Base-by-base conservation (phyloP, 2,888 invertebrate genomes). In the Mesodorylaimus sp. region DNA sequence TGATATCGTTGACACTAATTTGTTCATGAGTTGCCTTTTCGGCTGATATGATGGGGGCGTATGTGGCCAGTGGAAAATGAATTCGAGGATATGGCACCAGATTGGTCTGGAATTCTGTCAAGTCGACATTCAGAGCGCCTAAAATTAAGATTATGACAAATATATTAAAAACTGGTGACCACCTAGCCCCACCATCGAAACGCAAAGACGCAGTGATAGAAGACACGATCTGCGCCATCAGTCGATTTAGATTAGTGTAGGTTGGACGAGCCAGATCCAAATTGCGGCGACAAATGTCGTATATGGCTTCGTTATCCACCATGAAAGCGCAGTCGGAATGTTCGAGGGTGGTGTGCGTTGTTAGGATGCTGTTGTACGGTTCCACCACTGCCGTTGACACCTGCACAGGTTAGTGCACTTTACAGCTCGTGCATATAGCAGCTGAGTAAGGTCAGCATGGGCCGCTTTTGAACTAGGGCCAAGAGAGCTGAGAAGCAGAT, bases 241-340 rank as follows among this genome's bases (percentile, higher is more conserved):
- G 75, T 63, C 89, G 76, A 73, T 91, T 91, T 66, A 91, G 72
- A 66, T 83, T 83, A 44, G 78, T 85, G 67, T 83, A 83, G 62
- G 82, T 78, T 0, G 84, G 84, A 39, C 83, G 73, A 61, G 80
- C 85, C 53, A 88, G 83, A 29, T 51, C 79, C 43, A 88, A 73
- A 59, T 80, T 80, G 53, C 80, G 75, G 52, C 83, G 75, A 69
- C 88, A 88, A 59, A 89, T 87, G 63, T 88, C 86, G 67, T 87
- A 86, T 61, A 88, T 73, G 43, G 89, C 88, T 66, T 89, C 87
- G 62, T 89, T 89, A 73, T 89, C 89, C 32, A 73, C 73, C 71
- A 89, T 89, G 74, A 91, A 91, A 46, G 88, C 87, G 70, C 89
- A 89, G 74, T 88, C 88, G 0, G 86, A 86, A 71, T 88, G 89